Evolutionary conservation across 92 coral and sea anemone genomes (phyloP), one percentile per base, ranked within the genome.

Genomic region (Muricea muricata): DNA sequence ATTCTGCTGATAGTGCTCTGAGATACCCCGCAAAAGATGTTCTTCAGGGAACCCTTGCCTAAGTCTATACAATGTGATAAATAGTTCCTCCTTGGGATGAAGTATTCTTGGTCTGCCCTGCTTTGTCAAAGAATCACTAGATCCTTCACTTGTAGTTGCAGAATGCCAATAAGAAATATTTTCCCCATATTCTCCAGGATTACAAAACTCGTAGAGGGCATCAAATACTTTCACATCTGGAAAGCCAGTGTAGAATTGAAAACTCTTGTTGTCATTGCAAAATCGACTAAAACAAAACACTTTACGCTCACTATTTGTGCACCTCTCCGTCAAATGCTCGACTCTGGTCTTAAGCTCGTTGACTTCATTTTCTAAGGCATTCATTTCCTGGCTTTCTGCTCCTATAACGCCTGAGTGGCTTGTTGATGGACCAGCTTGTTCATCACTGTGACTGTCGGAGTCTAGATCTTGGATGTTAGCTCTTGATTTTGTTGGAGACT

Each of bases 131-230:
- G 50, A 68, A 39, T 58, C 88, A 8, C 13, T 24, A 33, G 25
- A 54, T 75, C 73, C 84, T 17, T 84, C 78, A 81, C 58, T 60
- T 74, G 87, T 81, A 31, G 76, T 65, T 58, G 82, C 2, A n/a
- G 92, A 90, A 87, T 87, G 89, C 88, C 90, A 85, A 84, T 85
- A 88, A 11, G 7, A 41, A 39, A 80, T 88, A 82, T 91, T 88
- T 86, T 90, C 88, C 23, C 90, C 93, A 75, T 74, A 14, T 66
- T 86, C 85, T 26, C 93, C 93, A 9, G 92, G 87, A 71, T 84
- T 55, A 69, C 71, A 71, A 65, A 77, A 87, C 31, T 79, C 73
- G 57, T 52, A 85, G 56, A 89, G 21, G 0, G 83, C 86, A n/a
- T 84, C 67, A 63, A 84, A 84, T 17, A 79, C 65, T 26, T 63